Conservation (phyloP, 2,797 vertebrate species). For the Gymnothorax javanicus region DNA sequence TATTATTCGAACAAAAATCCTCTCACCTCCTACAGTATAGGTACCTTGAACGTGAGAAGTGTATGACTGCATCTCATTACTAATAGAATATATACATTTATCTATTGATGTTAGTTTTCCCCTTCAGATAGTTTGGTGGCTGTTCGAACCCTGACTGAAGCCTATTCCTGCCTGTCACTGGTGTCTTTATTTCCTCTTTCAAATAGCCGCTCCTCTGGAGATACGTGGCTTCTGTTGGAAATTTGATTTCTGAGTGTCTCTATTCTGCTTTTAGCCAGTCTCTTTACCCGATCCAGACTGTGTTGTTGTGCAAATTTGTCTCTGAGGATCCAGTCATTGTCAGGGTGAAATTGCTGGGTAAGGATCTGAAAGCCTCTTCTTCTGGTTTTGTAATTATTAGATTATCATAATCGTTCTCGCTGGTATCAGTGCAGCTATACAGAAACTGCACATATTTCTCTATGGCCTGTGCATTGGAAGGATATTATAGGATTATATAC, state of each 20-base stretch:
- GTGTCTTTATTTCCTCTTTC: background rate
- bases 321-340: background rate
- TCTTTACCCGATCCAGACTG: background rate
- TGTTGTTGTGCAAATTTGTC: background rate
- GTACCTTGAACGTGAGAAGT: background rate
- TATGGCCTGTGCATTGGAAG: background rate
- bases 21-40: background rate
- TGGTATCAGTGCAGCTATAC: background rate
- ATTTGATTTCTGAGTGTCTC: background rate
- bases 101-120: background rate
- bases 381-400: background rate
- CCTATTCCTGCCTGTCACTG: background rate
- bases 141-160: slow-evolving; percentile 8
- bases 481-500: background rate
- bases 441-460: background rate
- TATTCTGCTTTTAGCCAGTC: background rate
- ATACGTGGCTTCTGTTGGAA: background rate
- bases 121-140: slow-evolving; percentile 3
- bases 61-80: slow-evolving; percentile 19
- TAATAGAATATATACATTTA: slow-evolving; percentile 10
- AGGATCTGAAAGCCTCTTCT: background rate
- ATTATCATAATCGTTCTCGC: background rate
- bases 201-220: background rate
- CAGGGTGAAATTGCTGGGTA: background rate
- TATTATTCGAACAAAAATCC: background rate